Evolutionary conservation across 2,113 vertebrate genomes (phyloP).

Genomic region (Leptobrachium ailaonicum): DNA sequence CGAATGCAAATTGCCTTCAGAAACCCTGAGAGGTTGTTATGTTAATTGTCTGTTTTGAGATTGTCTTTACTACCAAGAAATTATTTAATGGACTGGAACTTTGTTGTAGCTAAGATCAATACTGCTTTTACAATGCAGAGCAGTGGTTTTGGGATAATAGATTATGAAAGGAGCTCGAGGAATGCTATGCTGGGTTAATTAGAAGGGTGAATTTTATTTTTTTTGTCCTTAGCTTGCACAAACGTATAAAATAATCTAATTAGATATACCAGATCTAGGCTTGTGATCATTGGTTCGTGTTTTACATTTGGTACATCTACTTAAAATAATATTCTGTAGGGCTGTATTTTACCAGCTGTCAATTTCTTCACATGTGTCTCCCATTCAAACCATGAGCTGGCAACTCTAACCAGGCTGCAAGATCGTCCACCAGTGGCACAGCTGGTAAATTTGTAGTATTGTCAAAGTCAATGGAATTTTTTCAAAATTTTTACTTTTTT

Average conservation of each 20-base stretch:
- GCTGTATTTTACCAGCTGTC: no score
- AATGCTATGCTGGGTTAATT: not conserved
- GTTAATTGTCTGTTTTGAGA: not conserved
- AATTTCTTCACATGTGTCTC: no score
- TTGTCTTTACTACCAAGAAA: not conserved
- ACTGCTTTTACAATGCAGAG: not conserved
- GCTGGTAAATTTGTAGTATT: not conserved
- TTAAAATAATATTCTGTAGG: no score
- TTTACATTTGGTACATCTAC: no score
- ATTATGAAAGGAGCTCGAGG: not conserved
- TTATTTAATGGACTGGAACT: not conserved
- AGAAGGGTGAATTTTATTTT: not conserved
- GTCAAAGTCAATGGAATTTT: slow-evolving; percentile 25
- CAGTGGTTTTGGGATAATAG: not conserved
- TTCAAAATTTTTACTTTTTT: not conserved
- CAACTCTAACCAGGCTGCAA: no score
- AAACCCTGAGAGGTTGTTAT: not conserved
- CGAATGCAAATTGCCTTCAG: not conserved
- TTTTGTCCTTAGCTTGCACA: no score
- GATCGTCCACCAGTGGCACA: no score
- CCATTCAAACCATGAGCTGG: no score
- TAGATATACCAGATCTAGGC: no score
- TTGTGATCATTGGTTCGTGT: no score
- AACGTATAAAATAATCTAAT: no score
- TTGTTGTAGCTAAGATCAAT: not conserved